phyloP scores from a whole-genome alignment of 1,140 invertebrate genomes.

The Brachionus asplanchnoidis region DNA sequence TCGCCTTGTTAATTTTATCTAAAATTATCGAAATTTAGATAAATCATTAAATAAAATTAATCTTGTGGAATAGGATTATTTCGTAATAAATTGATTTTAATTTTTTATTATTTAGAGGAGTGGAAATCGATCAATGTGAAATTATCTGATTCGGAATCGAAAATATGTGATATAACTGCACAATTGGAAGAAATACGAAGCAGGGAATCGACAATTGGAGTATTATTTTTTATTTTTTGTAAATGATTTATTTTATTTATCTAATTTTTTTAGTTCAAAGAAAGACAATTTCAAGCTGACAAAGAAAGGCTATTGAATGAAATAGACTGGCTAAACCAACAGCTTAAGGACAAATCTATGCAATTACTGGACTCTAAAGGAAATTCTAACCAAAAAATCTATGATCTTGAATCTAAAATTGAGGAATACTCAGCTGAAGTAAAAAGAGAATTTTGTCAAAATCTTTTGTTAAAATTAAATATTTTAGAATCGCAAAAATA shows the following conservation, averaged over 20 bases:
- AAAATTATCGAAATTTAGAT: too few relatives aligned
- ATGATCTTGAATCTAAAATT: conserved; percentile 70
- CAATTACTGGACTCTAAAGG: conserved; percentile 10
- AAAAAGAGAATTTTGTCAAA: conserved; percentile 69
- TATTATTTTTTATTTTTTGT: neutral
- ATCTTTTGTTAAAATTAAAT: conserved; percentile 43
- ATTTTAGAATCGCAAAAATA: conserved; percentile 56
- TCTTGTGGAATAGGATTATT: too few relatives aligned
- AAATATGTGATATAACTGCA: conserved; percentile 21
- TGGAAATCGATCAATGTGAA: conserved; percentile 54
- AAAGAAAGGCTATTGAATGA: conserved; percentile 41
- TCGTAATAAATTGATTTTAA: too few relatives aligned
- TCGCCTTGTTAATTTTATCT: too few relatives aligned
- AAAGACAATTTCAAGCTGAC: conserved; percentile 39
- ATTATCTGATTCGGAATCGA: conserved; percentile 46
- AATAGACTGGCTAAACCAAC: conserved; percentile 41
- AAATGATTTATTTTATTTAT: neutral
- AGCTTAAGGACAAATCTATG: conserved; percentile 38
- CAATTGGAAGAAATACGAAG: conserved; percentile 27
- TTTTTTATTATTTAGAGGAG: conserved; percentile 51
- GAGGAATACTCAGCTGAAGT: conserved; percentile 75
- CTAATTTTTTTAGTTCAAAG: neutral
- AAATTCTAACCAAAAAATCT: conserved; percentile 62
- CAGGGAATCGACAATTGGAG: conserved; percentile 11
- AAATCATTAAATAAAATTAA: too few relatives aligned